Conservation (phyloP, 2,888 invertebrate genomes). For the Entomobrya multifasciata region DNA sequence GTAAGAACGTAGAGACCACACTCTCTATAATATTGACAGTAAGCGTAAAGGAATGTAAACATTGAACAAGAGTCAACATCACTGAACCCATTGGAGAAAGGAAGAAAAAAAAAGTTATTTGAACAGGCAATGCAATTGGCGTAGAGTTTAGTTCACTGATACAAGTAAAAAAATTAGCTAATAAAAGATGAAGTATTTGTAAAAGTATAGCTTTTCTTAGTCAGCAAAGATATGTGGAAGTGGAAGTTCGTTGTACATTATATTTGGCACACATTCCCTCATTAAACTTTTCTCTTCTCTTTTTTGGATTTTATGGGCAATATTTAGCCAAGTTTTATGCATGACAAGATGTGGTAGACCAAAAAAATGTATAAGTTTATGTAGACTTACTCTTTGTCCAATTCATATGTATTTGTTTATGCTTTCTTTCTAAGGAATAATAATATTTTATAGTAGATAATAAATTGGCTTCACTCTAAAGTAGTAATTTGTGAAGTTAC, state of each 20-base stretch:
- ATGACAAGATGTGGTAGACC: too few relatives aligned
- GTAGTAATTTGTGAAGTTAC: not conserved
- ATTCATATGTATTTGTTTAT: not conserved
- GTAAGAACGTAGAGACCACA: conserved; percentile 23
- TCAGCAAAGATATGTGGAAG: not conserved
- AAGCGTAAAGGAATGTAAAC: conserved; percentile 22
- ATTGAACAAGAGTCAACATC: conserved; percentile 40
- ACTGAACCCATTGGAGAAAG: not conserved
- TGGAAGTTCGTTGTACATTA: not conserved
- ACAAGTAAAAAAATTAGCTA: not conserved
- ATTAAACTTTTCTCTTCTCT: not conserved
- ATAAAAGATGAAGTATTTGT: conserved; percentile 24
- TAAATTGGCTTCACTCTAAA: not conserved
- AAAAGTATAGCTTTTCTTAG: not conserved
- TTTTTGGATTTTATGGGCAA: not conserved
- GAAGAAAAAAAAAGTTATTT: not conserved
- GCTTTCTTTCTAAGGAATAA: not conserved
- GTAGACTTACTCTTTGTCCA: not conserved
- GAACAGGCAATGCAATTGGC: conserved; percentile 6
- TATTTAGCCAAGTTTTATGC: not conserved
- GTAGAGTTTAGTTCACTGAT: not conserved
- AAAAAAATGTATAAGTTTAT: too few relatives aligned
- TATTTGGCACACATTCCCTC: not conserved
- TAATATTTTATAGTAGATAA: too few relatives aligned
- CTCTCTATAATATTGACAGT: conserved; percentile 33